Base-by-base conservation (phyloP, 1,140 invertebrate genomes). In the Sitodiplosis mosellana region DNA sequence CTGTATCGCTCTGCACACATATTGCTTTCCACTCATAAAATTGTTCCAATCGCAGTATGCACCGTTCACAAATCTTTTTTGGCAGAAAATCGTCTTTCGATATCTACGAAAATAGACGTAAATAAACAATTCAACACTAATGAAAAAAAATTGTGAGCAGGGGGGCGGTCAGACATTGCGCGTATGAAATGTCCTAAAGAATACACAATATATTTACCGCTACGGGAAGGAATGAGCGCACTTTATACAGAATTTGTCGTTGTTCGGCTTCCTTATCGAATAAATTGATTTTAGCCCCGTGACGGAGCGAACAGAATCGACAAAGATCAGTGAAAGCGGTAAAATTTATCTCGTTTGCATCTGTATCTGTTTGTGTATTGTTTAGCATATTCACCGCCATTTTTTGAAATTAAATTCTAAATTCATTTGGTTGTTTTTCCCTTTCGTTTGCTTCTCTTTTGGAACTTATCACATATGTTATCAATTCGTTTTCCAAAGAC, bases 191-290 rank as follows among this genome's bases (percentile, higher is more conserved):
- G 34, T n/a, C 8, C 34, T n/a, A n/a, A 36, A 36, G 8, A n/a
- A 36, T 36, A 36, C 8, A 36, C 8, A n/a, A 36, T 36, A 12
- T 15, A n/a, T 43, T 18, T 43, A 43, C 41, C 41, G 41, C 61
- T 60, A 75, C 71, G 37, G 75, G 75, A 60, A 79, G 67, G 54
- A 77, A 75, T 46, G 76, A 74, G 50, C 75, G 69, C 54, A 80
- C 69, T 63, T 80, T 80, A 59, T 77, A 78, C 36, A 78, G 67
- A 47, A 80, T 68, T 60, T 79, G 76, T 47, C 76, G 65, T 53
- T 79, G 76, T 58, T 79, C 77, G 33, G 75, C 73, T 54, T 78
- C 74, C 56, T 77, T 77, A 55, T 79, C 77, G 58, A 80, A 79
- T 55, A 80, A 77, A 57, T 78, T 74, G 40, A 79, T 66, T 56